A percentile compares a stretch with the other conserved stretches of the same genome.
These are phyloP conservation scores for Barypeithes pellucidus DNA, from an alignment of 2,888 invertebrate species.

Conservation along the genomic window DNA sequence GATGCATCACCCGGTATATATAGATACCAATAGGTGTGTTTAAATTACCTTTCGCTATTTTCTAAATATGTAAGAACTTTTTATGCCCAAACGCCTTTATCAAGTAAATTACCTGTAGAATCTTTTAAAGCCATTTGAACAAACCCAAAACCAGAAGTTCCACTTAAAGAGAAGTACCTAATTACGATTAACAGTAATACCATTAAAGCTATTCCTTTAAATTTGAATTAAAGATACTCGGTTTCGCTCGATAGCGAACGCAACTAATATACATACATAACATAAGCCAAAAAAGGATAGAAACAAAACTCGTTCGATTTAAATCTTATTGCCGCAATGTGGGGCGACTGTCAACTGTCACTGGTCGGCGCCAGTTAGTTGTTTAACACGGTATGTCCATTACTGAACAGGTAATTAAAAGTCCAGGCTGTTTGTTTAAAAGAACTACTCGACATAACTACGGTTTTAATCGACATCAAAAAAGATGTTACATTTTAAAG, in stretches of 20 bases:
- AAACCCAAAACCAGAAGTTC: conserved; percentile 46
- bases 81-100: neutral
- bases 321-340: conserved; percentile 62
- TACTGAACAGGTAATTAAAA: conserved; percentile 72
- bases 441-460: conserved; percentile 67
- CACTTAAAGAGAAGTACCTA: conserved; percentile 45
- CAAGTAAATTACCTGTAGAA: conserved; percentile 5
- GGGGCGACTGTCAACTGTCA: conserved; percentile 69
- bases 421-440: conserved; percentile 68
- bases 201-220: conserved; percentile 52
- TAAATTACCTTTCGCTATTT: neutral
- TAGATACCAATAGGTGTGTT: too few relatives aligned
- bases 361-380: conserved; percentile 69
- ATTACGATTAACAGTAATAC: conserved; percentile 51
- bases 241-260: conserved; percentile 42
- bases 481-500: conserved; percentile 60
- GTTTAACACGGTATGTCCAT: conserved; percentile 72
- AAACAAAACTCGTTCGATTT: conserved; percentile 44
- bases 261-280: conserved; percentile 39
- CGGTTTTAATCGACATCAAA: conserved; percentile 68
- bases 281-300: conserved; percentile 38
- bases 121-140: neutral
- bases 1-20: too few relatives aligned
- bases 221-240: conserved; percentile 49
- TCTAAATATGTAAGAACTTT: neutral